Conservation (phyloP, 1,140 invertebrate genomes). For the Sycophila sp. region DNA sequence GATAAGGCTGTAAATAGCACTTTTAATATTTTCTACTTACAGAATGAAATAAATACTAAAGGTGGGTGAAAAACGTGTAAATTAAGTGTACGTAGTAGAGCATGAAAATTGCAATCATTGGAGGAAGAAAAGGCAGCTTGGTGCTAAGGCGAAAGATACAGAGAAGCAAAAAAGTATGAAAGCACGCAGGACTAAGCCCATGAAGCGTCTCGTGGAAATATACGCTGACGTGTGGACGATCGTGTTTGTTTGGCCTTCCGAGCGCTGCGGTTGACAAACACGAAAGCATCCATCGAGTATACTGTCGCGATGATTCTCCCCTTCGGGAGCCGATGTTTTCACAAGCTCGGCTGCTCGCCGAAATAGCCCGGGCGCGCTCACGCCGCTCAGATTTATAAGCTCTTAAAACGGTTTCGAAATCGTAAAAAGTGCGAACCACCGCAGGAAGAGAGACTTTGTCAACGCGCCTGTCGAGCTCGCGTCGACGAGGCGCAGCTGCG, state of each 20-base stretch:
- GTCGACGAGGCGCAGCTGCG: conserved; percentile 58
- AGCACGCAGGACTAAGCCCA: neutral
- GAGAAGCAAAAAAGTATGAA: neutral
- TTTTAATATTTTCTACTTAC: no score
- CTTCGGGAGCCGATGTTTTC: conserved; percentile 53
- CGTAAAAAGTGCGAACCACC: conserved; percentile 57
- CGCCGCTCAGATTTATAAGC: conserved; percentile 53
- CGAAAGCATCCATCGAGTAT: conserved; percentile 22
- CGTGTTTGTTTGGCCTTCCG: conserved; percentile 53
- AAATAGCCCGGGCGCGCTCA: neutral
- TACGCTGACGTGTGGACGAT: conserved; percentile 17
- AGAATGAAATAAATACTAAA: no score
- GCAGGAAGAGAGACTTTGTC: conserved; percentile 59
- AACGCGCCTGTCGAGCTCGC: conserved; percentile 64
- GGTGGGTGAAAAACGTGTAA: no score
- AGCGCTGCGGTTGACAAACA: conserved; percentile 57
- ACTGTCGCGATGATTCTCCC: conserved; percentile 32
- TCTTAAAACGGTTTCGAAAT: conserved; percentile 59
- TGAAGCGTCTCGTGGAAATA: neutral
- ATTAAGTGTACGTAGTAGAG: no score
- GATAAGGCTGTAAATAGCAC: no score
- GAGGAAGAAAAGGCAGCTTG: neutral
- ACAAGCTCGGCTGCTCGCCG: conserved; percentile 40
- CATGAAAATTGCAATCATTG: no score
- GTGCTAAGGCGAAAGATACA: neutral